These are phyloP conservation scores for Pachypanchax playfairii DNA, from an alignment of 2,113 vertebrate genomes.

Conservation along the genomic window DNA sequence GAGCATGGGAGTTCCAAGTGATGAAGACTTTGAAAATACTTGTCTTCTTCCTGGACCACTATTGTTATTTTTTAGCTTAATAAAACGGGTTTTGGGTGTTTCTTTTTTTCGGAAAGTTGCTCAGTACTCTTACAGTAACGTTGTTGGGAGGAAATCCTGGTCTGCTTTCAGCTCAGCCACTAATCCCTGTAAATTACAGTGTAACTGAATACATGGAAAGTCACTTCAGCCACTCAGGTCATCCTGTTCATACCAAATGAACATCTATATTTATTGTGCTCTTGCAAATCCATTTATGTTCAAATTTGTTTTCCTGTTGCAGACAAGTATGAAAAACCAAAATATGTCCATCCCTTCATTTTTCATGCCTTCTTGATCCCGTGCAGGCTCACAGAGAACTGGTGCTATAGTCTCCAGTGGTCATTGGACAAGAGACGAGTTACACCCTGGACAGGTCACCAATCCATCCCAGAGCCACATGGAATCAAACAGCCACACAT, in stretches of 20 bases:
- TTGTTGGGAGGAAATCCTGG: slow-evolving; percentile 42
- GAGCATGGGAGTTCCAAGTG: slow-evolving; percentile 23
- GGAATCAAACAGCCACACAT: no score
- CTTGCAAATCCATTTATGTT: slow-evolving; percentile 27
- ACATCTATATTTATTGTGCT: slow-evolving; percentile 32
- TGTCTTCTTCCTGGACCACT: slow-evolving; percentile 34
- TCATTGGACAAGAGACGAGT: no score
- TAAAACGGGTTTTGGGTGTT: no score
- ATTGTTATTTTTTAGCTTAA: slow-evolving; percentile 45
- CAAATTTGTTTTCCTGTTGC: slow-evolving; percentile 24
- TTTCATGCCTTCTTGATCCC: no score
- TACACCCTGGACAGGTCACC: no score
- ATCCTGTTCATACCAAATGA: slow-evolving; percentile 29
- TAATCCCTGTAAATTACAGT: slow-evolving; percentile 78
- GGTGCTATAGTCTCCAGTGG: no score
- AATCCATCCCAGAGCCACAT: no score
- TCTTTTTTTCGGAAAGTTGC: slow-evolving; percentile 55
- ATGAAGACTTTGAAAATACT: slow-evolving; percentile 26
- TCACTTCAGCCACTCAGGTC: slow-evolving; percentile 48
- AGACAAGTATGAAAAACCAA: not conserved
- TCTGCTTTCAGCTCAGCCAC: slow-evolving; percentile 66
- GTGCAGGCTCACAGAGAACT: no score
- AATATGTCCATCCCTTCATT: no score
- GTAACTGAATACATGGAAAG: slow-evolving; percentile 69
- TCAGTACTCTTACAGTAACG: slow-evolving; percentile 38